Conservation (phyloP, 1,140 invertebrate genomes). For the Chelonus insularis region DNA sequence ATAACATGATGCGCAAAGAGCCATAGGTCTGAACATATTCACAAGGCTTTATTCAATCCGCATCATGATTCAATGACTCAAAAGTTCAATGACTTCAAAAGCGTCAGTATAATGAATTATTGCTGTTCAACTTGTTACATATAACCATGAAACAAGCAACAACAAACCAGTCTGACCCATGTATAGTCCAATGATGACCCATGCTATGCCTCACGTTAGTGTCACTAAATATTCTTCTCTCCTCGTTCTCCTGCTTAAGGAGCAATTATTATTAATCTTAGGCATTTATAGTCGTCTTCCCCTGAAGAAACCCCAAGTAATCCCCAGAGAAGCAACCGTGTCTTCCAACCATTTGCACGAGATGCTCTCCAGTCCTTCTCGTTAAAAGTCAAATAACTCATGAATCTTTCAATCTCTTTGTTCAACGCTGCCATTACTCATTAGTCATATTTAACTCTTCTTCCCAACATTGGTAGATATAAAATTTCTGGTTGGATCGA, state of each 20-base stretch:
- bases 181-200: constrained; percentile 9
- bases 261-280: constrained; percentile 31
- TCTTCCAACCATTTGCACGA: neutral
- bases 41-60: neutral
- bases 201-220: constrained; percentile 13
- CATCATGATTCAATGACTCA: constrained; percentile 10
- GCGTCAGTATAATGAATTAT: neutral
- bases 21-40: neutral
- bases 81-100: neutral
- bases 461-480: neutral
- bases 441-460: neutral
- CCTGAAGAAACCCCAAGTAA: neutral
- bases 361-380: neutral
- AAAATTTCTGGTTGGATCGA: neutral
- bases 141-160: no score
- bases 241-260: constrained; percentile 16
- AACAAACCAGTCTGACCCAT: no score
- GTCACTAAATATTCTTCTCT: constrained; percentile 19
- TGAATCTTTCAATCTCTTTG: constrained; percentile 3
- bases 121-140: constrained; percentile 7
- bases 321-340: neutral
- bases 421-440: neutral
- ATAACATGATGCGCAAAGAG: neutral
- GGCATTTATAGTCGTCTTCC: constrained; percentile 14
- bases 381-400: constrained; percentile 20